These are phyloP conservation scores for Butastur rufipennis DNA, from an alignment of 2,113 vertebrate genomes.

Conservation along the genomic window DNA sequence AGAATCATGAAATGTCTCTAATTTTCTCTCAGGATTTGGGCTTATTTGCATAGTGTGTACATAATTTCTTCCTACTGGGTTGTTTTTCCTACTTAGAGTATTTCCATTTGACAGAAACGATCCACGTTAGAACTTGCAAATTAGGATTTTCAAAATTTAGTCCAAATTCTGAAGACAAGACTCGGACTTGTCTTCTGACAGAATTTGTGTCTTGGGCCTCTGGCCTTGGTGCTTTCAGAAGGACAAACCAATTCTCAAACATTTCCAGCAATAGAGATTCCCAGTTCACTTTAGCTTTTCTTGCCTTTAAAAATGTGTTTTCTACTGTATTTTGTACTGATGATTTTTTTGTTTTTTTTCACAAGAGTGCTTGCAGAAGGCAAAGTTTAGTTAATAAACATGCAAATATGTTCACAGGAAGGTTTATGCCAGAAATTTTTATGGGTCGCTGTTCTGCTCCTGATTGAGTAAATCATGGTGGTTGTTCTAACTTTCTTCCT, in stretches of 20 bases:
- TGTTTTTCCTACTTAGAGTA: background rate
- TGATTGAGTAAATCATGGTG: background rate
- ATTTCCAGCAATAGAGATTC: background rate
- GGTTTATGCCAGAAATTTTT: conserved; percentile 21
- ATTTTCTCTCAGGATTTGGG: background rate
- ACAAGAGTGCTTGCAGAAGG: background rate
- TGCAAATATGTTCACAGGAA: conserved; percentile 20
- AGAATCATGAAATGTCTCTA: background rate
- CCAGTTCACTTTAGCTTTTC: background rate
- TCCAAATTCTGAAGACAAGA: background rate
- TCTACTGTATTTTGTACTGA: background rate
- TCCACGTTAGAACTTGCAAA: background rate
- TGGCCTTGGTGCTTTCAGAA: background rate
- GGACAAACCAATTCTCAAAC: background rate
- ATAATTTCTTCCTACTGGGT: background rate
- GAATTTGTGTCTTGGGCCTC: background rate
- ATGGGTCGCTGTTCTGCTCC: background rate
- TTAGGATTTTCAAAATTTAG: background rate
- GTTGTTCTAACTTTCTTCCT: background rate
- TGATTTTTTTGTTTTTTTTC: background rate
- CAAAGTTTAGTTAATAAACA: conserved; percentile 35
- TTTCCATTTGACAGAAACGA: background rate
- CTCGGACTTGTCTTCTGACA: background rate
- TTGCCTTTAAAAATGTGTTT: background rate
- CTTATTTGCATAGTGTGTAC: background rate